Percentiles rank a stretch among this genome's conserved stretches.
Conservation (phyloP, 2,888 invertebrate species). For the Standfussiana lucernea region DNA sequence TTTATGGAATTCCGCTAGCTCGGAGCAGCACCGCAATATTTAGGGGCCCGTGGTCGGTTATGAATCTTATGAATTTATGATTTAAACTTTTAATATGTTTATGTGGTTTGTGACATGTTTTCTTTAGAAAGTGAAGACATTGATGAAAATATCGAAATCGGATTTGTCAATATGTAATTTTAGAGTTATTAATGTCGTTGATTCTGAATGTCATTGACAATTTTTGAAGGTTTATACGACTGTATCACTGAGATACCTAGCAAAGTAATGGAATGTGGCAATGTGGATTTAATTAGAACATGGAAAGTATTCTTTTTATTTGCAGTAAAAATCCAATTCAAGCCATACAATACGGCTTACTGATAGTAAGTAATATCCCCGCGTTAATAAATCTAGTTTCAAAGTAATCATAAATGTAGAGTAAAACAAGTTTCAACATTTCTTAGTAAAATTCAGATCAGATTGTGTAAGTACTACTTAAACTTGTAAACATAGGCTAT, state of each 20-base stretch:
- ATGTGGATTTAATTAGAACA: background rate
- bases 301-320: background rate
- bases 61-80: constrained; percentile 10
- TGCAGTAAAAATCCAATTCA: background rate
- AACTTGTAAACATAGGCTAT: background rate
- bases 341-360: background rate
- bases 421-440: background rate
- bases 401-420: background rate
- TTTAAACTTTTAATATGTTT: background rate
- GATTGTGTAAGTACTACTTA: background rate
- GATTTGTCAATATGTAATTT: background rate
- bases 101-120: constrained; percentile 2
- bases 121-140: constrained; percentile 24
- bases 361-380: no score
- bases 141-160: constrained; percentile 7
- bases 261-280: background rate
- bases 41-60: constrained; percentile 66
- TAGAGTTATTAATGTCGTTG: background rate
- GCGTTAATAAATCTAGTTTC: background rate
- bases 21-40: constrained; percentile 73
- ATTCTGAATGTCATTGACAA: background rate
- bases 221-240: background rate
- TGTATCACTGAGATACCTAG: background rate
- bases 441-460: background rate
- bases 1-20: constrained; percentile 89